Base-by-base conservation (phyloP, 2,888 invertebrate genomes). In the Mycalesis mineus region DNA sequence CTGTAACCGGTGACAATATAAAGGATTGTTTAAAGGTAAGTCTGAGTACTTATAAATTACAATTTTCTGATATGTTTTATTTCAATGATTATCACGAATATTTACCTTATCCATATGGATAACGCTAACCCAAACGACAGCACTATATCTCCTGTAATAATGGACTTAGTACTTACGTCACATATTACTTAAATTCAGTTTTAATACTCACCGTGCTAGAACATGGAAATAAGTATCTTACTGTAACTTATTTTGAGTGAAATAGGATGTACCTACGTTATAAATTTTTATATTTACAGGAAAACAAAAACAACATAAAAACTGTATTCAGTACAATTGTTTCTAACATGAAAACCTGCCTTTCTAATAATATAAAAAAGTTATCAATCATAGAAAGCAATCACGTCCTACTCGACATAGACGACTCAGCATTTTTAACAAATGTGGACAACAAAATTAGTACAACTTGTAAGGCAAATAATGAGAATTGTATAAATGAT, bases 21-120 rank as follows among this genome's bases (percentile, higher is more conserved):
- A 71, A 71, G 60, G 58, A 69, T 63, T 82, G 82, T 66, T 55
- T 77, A 28, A 45, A 71, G 54, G 82, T 80, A n/a, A n/a, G n/a
- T n/a, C n/a, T n/a, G 72, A 67, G 58, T 45, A 29, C 28, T 6
- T 29, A 11, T n/a, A n/a, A n/a, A n/a, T n/a, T n/a, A n/a, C n/a
- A n/a, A n/a, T n/a, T n/a, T n/a, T n/a, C n/a, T n/a, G 13, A 5
- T 22, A 22, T n/a, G 22, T 22, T 4, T 22, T 22, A 4, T 22
- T 5, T 22, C 5, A 22, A 4, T 22, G 3, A 22, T 22, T 22
- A 22, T 22, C 22, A 22, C 22, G 22, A 22, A n/a, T n/a, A n/a
- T n/a, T n/a, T n/a, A n/a, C n/a, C n/a, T n/a, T n/a, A n/a, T n/a
- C n/a, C n/a, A n/a, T n/a, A n/a, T n/a, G n/a, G n/a, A n/a, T n/a